Evolutionary conservation across 2,113 vertebrate species (phyloP).

Genomic region (Anser brachyrhynchus): DNA sequence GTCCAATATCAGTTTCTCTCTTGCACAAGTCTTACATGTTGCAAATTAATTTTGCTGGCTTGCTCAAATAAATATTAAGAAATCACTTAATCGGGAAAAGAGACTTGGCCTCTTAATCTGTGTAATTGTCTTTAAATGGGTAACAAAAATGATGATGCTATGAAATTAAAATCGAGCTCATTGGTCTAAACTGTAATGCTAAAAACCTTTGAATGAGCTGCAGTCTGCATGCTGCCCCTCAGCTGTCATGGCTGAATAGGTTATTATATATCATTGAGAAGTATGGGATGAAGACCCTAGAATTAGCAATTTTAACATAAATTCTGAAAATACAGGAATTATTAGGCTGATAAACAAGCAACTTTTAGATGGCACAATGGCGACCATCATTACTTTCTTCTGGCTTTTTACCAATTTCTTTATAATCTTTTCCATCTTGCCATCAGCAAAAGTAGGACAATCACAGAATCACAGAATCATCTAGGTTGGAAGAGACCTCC

Average conservation of each 20-base stretch:
- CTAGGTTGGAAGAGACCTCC: no score
- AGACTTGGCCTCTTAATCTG: neutral
- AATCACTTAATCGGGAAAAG: neutral
- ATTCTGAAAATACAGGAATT: neutral
- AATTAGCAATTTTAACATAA: conserved; percentile 1
- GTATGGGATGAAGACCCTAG: neutral
- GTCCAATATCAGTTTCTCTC: neutral
- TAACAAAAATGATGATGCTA: neutral
- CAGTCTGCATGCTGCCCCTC: neutral
- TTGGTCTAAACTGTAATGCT: neutral
- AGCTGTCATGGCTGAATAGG: neutral
- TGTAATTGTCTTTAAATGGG: neutral
- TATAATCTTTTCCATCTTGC: neutral
- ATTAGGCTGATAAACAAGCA: neutral
- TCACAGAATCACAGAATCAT: no score
- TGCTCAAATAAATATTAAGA: neutral
- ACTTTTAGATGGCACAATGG: neutral
- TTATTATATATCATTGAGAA: neutral
- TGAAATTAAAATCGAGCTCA: neutral
- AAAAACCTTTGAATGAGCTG: neutral
- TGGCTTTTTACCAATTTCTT: neutral
- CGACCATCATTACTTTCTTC: neutral
- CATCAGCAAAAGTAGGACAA: neutral
- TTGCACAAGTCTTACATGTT: neutral
- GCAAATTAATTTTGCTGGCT: neutral